A percentile compares a stretch with the other conserved stretches of the same genome.
These are phyloP conservation scores for Bothrops alternatus DNA, from an alignment of 2,797 vertebrate species.

Conservation along the genomic window DNA sequence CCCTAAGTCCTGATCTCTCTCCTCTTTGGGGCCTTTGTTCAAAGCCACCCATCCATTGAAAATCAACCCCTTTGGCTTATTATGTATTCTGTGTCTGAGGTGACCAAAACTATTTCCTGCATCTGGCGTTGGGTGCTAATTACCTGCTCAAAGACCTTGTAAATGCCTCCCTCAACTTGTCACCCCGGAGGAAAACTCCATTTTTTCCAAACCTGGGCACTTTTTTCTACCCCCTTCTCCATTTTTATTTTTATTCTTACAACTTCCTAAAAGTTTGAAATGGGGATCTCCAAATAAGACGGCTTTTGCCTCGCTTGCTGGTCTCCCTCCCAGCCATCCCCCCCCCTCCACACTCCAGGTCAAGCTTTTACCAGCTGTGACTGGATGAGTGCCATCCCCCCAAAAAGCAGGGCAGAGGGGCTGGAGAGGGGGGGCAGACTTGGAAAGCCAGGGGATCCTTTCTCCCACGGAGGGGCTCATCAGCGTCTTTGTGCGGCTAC, in stretches of 20 bases:
- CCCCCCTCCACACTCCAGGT: background rate
- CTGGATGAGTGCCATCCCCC: slow-evolving; percentile 24
- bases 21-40: slow-evolving; percentile 91
- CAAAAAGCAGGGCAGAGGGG: background rate
- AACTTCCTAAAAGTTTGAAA: slow-evolving; percentile 31
- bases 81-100: slow-evolving; percentile 81
- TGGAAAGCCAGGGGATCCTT: slow-evolving; percentile 1
- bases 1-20: slow-evolving; percentile 76
- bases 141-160: slow-evolving; percentile 73
- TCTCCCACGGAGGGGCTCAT: slow-evolving; percentile 2
- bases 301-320: background rate
- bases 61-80: slow-evolving; percentile 85
- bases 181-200: slow-evolving; percentile 43
- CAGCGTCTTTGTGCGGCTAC: background rate
- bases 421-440: background rate
- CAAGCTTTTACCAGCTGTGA: slow-evolving; percentile 9
- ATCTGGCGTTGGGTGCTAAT: slow-evolving; percentile 73
- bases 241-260: slow-evolving; percentile 6
- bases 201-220: slow-evolving; percentile 50
- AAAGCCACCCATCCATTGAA: slow-evolving; percentile 85
- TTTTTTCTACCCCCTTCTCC: background rate
- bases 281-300: background rate
- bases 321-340: background rate
- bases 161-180: slow-evolving; percentile 64
- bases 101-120: slow-evolving; percentile 85